These are phyloP conservation scores for Manis crassicaudata DNA, from an alignment of 2,797 vertebrate species.

Conservation along the genomic window DNA sequence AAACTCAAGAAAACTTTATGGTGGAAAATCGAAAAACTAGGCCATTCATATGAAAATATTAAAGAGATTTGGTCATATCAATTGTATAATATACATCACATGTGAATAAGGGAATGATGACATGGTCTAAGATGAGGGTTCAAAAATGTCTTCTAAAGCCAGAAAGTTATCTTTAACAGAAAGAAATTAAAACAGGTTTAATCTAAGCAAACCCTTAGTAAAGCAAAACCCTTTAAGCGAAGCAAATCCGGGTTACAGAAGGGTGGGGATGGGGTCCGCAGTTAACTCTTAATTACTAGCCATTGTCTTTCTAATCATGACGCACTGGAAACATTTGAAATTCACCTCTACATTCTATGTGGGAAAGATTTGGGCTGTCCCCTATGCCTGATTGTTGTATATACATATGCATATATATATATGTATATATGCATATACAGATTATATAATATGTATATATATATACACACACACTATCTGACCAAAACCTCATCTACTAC, in stretches of 20 bases:
- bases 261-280: neutral
- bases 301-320: conserved; percentile 15
- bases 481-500: neutral
- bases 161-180: conserved; percentile 29
- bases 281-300: neutral
- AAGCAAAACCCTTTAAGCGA: no score
- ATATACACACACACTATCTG: neutral
- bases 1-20: conserved; percentile 32
- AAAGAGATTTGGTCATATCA: conserved; percentile 6
- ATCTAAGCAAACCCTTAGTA: neutral
- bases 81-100: neutral
- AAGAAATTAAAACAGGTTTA: conserved; percentile 39
- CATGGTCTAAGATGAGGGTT: conserved; percentile 7
- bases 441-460: no score
- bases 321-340: conserved; percentile 33
- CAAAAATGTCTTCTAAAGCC: conserved; percentile 36
- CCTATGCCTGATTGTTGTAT: no score
- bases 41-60: conserved; percentile 1
- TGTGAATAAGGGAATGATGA: neutral
- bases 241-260: neutral
- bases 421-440: no score
- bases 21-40: neutral
- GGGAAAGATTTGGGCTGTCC: neutral
- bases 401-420: no score
- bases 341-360: neutral